Conservation (phyloP, 2,888 invertebrate species). For the Cheilosia scutellata region DNA sequence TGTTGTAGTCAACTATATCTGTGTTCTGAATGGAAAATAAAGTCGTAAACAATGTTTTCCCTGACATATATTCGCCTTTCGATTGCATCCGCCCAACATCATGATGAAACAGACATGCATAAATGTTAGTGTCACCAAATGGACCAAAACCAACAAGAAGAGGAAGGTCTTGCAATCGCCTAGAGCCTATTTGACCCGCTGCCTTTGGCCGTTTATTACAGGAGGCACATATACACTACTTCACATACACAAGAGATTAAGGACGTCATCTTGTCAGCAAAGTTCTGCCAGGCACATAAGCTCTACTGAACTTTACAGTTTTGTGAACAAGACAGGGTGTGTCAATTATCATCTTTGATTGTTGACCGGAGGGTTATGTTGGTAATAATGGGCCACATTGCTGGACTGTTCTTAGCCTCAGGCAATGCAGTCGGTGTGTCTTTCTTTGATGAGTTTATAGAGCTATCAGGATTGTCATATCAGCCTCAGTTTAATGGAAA, state of each 20-base stretch:
- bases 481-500: not conserved
- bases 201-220: conserved; percentile 38
- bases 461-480: conserved; percentile 9
- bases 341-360: conserved; percentile 59
- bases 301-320: conserved; percentile 25
- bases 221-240: conserved; percentile 5
- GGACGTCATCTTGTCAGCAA: conserved; percentile 39
- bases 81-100: conserved; percentile 38
- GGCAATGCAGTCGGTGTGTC: not conserved
- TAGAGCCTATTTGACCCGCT: conserved; percentile 12
- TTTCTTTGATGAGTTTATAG: not conserved
- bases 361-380: conserved; percentile 15
- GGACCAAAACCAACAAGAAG: not conserved
- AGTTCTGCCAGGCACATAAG: not conserved
- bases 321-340: conserved; percentile 53
- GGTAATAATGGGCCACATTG: conserved; percentile 3
- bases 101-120: conserved; percentile 23
- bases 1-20: conserved; percentile 30
- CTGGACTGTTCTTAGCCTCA: conserved; percentile 9
- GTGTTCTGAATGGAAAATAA: conserved; percentile 46
- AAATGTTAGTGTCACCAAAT: conserved; percentile 40
- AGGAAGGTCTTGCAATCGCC: not conserved
- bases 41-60: conserved; percentile 62
- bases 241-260: conserved; percentile 11
- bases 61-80: conserved; percentile 48